Conservation (phyloP, 2,888 invertebrate genomes). For the Melieria omissa region DNA sequence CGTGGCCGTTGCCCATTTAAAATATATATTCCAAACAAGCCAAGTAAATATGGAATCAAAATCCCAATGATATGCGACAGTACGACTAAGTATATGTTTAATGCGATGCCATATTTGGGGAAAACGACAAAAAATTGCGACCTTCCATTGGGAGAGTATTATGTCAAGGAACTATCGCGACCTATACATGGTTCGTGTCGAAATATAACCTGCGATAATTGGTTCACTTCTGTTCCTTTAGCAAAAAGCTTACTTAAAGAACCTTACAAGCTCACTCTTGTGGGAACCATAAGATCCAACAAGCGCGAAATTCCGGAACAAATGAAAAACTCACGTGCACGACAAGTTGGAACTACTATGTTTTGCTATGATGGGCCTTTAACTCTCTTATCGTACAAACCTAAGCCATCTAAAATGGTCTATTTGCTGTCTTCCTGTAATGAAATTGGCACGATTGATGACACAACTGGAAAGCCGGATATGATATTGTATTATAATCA, state of each 20-base stretch:
- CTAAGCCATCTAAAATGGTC: conserved; percentile 11
- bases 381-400: conserved; percentile 12
- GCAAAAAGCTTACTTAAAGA: too few species aligned
- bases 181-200: conserved; percentile 24
- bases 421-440: neutral
- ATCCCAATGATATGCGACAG: too few species aligned
- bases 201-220: conserved; percentile 32
- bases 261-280: too few species aligned
- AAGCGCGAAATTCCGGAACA: conserved; percentile 25
- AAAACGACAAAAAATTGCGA: too few species aligned
- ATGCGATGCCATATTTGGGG: too few species aligned
- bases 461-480: neutral
- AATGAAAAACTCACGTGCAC: conserved; percentile 32
- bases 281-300: conserved; percentile 27
- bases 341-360: conserved; percentile 16
- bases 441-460: neutral
- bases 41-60: too few species aligned
- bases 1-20: conserved; percentile 9
- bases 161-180: too few species aligned
- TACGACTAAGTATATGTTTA: too few species aligned
- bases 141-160: too few species aligned
- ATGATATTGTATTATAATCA: too few species aligned
- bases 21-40: conserved; percentile 3
- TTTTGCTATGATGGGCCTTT: conserved; percentile 6
- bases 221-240: conserved; percentile 34